Evolutionary conservation across 2,797 vertebrate genomes (phyloP), one percentile per base, ranked within the genome.

Genomic region (Novumbra hubbsi): DNA sequence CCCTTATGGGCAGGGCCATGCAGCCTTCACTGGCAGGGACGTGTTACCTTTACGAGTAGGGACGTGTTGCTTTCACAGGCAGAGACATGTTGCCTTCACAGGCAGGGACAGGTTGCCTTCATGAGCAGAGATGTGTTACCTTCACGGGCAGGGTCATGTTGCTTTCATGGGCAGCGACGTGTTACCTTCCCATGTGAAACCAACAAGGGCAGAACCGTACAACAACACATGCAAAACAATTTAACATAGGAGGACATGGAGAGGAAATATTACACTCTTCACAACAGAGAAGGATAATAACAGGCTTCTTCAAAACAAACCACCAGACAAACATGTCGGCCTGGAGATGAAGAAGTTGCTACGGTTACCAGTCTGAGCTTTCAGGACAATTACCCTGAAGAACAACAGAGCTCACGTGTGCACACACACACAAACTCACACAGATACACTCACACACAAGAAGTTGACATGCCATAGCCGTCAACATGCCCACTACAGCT

Each of bases 251-350:
- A 24, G 55, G 50, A 52, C 17, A 52, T 52, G 50, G 55, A 57
- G 55, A 57, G 9, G n/a, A 57, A 57, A 57, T 57, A 57, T 24
- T 57, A 21, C n/a, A n/a, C 64, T 64, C 62, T 64, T 62, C 57
- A 64, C 8, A 38, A 67, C 64, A 41, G 30, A 65, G 30, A 32
- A 14, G 8, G 28, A 67, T 32, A 38, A 67, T 34, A 38, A 17
- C 15, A 9, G 16, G 66, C 9, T 12, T 48, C 38, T 38, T 68
- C 66, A 11, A 48, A 68, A 68, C 64, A 68, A 68, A 24, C 66
- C 66, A 68, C 41, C 66, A 48, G 32, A 32, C 8, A 17, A 67
- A 67, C 14, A 7, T n/a, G 55, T 24, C 24, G 17, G 32, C 32
- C 65, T 32, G 17, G 30, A 19, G 65, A 67, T 67, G 65, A 41